Percentiles rank a stretch among this genome's conserved stretches.
Evolutionary conservation across 2,797 vertebrate species (phyloP).

Genomic region (Ataeniobius toweri): DNA sequence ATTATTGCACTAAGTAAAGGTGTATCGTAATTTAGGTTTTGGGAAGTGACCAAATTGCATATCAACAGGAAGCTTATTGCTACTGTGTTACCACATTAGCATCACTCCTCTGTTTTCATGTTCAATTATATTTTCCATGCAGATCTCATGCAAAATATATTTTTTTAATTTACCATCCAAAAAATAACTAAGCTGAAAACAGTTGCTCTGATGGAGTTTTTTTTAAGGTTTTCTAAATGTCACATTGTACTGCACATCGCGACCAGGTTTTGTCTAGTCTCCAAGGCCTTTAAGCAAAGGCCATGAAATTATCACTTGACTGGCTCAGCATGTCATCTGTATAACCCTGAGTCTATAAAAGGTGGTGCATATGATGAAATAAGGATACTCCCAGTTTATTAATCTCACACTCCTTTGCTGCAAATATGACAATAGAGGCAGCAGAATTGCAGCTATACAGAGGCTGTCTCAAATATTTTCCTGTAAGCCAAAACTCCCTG

Average conservation of each 20-base stretch:
- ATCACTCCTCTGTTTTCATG: neutral
- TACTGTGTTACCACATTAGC: neutral
- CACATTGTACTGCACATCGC: slow-evolving; percentile 19
- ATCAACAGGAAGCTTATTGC: neutral
- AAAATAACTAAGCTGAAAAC: neutral
- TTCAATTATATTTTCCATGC: neutral
- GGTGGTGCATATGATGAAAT: neutral
- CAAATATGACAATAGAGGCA: neutral
- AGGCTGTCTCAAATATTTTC: neutral
- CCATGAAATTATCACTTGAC: slow-evolving; percentile 19
- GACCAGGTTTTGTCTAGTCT: slow-evolving; percentile 5
- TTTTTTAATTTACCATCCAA: neutral
- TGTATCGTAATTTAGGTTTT: neutral
- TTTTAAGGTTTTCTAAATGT: slow-evolving; percentile 44
- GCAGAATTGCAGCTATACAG: neutral
- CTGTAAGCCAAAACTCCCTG: neutral
- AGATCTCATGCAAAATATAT: neutral
- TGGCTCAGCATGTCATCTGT: slow-evolving; percentile 9
- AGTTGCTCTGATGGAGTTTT: slow-evolving; percentile 3
- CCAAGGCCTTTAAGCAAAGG: slow-evolving; percentile 29
- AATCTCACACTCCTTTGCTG: neutral
- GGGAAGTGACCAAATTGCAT: slow-evolving; percentile 5
- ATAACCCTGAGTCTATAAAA: neutral
- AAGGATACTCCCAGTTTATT: neutral
- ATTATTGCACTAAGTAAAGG: neutral